These are phyloP conservation scores for Holothuria leucospilota DNA, from an alignment of 53 echinoderm and acorn worm genomes.

Conservation along the genomic window DNA sequence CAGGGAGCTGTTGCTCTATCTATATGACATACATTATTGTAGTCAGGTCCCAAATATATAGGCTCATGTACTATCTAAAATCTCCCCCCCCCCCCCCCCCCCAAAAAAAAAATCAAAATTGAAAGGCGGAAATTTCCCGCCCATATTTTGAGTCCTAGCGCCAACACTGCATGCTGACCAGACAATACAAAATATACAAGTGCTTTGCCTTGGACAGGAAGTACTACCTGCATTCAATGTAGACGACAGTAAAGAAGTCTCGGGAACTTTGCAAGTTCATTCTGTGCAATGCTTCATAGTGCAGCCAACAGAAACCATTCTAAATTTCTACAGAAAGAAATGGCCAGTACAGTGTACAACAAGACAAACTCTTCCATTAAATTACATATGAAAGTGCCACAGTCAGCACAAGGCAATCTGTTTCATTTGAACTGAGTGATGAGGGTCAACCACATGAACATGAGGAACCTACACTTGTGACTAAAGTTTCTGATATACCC, in stretches of 20 bases:
- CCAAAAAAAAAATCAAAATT: no score
- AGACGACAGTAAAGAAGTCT: not conserved
- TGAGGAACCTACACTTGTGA: not conserved
- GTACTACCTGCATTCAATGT: not conserved
- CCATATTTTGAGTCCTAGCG: no score
- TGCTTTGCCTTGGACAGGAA: conserved; percentile 17
- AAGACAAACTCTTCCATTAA: not conserved
- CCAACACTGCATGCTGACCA: no score
- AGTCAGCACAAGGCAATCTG: not conserved
- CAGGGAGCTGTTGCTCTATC: no score
- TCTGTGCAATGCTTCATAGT: not conserved
- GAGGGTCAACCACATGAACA: not conserved
- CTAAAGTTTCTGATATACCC: not conserved
- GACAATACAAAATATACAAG: not conserved
- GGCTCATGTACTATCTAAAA: no score
- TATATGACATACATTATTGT: no score
- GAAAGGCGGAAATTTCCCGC: no score
- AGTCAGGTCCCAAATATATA: no score
- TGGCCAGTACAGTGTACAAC: not conserved
- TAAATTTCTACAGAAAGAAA: no score
- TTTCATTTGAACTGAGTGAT: conserved; percentile 1
- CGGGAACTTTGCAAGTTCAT: not conserved
- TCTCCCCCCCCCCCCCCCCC: no score
- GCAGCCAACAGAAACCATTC: no score
- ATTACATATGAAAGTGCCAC: not conserved